A percentile compares a stretch with the other conserved stretches of the same genome.
Evolutionary conservation across 2,888 invertebrate genomes (phyloP).

Genomic region (Phrixothrix hirtus): DNA sequence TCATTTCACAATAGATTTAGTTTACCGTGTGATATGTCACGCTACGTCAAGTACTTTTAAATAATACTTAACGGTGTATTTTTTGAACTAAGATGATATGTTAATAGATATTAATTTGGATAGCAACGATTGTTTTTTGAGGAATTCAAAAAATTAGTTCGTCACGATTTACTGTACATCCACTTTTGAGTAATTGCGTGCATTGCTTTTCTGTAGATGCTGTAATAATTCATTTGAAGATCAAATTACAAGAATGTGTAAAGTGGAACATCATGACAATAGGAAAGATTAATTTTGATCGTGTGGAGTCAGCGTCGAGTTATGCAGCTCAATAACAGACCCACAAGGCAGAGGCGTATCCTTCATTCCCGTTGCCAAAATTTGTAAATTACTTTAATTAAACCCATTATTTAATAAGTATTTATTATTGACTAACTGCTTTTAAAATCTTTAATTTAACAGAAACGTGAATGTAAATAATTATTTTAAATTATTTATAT

Average conservation of each 20-base stretch:
- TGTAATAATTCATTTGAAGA: constrained; percentile 9
- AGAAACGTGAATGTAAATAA: no score
- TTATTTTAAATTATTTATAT: no score
- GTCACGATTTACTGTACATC: no score
- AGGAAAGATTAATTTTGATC: constrained; percentile 34
- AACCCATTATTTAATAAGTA: no score
- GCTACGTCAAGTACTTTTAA: constrained; percentile 33
- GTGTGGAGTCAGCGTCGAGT: constrained; percentile 34
- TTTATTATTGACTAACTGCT: no score
- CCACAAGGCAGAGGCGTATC: constrained; percentile 25
- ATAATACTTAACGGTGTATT: constrained; percentile 23
- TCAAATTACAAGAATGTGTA: constrained; percentile 20
- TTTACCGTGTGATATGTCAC: constrained; percentile 37
- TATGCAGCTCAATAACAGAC: constrained; percentile 36
- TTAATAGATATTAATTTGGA: no score
- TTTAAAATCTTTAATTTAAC: no score
- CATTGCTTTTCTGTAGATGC: not conserved
- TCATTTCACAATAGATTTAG: constrained; percentile 32
- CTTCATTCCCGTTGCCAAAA: no score
- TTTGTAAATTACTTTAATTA: no score
- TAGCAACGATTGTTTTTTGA: no score
- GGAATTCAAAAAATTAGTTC: no score
- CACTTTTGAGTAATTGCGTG: no score
- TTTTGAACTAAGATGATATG: not conserved
- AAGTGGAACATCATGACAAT: constrained; percentile 31